Evolutionary conservation across 2,888 invertebrate species (phyloP).

Genomic region (Spodoptera littoralis): DNA sequence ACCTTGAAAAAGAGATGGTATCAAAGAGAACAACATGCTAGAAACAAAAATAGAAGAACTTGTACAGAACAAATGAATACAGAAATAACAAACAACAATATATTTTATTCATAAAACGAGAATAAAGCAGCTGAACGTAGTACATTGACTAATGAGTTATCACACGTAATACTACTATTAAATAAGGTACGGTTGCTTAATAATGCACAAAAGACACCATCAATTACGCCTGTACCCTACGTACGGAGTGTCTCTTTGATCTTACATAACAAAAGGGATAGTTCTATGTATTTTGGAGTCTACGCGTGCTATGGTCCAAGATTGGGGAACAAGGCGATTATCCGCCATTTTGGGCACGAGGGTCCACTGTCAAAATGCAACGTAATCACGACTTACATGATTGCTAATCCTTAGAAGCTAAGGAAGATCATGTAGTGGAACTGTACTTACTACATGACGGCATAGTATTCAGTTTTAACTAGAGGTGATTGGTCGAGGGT

Average conservation of each 20-base stretch:
- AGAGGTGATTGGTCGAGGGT: no score
- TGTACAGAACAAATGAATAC: slow-evolving; percentile 20
- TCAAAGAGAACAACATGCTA: no score
- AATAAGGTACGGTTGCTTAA: slow-evolving; percentile 64
- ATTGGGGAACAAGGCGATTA: slow-evolving; percentile 30
- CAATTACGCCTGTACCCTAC: slow-evolving; percentile 68
- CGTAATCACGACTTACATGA: slow-evolving; percentile 4
- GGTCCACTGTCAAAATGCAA: slow-evolving; percentile 8
- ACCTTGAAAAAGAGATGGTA: no score
- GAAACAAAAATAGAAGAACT: background rate
- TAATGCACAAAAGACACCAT: slow-evolving; percentile 70
- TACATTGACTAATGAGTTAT: slow-evolving; percentile 54
- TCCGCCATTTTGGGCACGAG: slow-evolving; percentile 6
- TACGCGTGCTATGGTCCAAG: slow-evolving; percentile 45
- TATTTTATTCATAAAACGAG: slow-evolving; percentile 31
- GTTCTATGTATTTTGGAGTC: slow-evolving; percentile 58
- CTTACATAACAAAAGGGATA: slow-evolving; percentile 71
- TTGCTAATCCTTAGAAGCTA: no score
- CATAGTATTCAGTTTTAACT: no score
- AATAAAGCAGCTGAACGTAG: slow-evolving; percentile 19
- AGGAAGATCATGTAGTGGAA: no score
- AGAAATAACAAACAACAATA: slow-evolving; percentile 22
- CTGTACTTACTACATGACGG: no score
- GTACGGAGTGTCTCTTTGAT: slow-evolving; percentile 74
- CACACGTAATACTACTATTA: slow-evolving; percentile 53